Conservation (phyloP, 2,888 invertebrate genomes). For the Drosophila neotestacea region DNA sequence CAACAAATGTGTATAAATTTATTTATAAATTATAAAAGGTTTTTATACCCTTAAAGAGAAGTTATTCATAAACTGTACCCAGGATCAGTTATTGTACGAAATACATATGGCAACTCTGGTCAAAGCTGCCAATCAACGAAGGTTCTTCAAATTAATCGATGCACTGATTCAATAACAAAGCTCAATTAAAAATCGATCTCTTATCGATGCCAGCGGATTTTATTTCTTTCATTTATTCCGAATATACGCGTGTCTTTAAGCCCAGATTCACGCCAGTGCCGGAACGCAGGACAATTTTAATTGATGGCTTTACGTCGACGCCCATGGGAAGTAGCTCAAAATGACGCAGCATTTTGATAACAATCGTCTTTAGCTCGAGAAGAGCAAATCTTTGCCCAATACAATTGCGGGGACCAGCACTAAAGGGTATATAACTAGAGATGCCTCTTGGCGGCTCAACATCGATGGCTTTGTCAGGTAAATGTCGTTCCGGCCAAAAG, state of each 20-base stretch:
- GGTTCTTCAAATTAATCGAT: neutral
- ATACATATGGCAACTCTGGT: neutral
- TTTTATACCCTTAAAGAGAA: neutral
- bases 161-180: neutral
- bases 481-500: slow-evolving; percentile 82
- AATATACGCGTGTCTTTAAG: slow-evolving; percentile 50
- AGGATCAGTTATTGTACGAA: too few relatives aligned
- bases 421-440: slow-evolving; percentile 82
- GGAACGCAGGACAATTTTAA: slow-evolving; percentile 82
- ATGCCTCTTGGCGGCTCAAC: slow-evolving; percentile 35
- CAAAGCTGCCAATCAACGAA: neutral
- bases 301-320: slow-evolving; percentile 73
- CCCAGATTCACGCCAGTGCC: slow-evolving; percentile 81
- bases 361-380: slow-evolving; percentile 78
- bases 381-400: slow-evolving; percentile 83
- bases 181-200: neutral
- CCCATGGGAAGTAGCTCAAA: slow-evolving; percentile 81
- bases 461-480: slow-evolving; percentile 84
- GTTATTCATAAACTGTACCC: too few relatives aligned
- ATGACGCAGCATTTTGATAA: slow-evolving; percentile 76
- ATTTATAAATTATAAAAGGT: neutral
- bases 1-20: neutral
- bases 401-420: slow-evolving; percentile 86
- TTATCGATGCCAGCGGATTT: neutral
- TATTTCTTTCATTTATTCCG: neutral